Conservation (phyloP, 2,888 invertebrate genomes). For the Eristalis tenax region DNA sequence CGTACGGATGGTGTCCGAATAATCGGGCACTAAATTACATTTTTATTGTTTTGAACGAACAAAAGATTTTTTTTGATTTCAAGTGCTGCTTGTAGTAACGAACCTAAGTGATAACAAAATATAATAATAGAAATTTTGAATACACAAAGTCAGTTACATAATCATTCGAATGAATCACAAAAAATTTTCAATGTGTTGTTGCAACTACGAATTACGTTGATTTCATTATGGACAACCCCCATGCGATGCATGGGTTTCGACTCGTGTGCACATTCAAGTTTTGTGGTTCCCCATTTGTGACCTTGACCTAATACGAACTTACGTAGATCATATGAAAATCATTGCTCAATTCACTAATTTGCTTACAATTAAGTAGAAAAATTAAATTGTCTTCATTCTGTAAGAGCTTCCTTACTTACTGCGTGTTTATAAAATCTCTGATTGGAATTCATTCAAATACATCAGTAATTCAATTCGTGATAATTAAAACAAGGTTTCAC, state of each 20-base stretch:
- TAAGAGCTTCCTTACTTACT: too few species aligned
- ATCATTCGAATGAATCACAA: conserved; percentile 33
- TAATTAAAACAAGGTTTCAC: too few species aligned
- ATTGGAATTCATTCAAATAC: too few species aligned
- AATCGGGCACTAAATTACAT: conserved; percentile 73
- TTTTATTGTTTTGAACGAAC: conserved; percentile 38
- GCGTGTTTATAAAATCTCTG: too few species aligned
- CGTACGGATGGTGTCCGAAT: conserved; percentile 77
- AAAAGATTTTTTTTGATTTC: conserved; percentile 11
- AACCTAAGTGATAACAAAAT: conserved; percentile 21
- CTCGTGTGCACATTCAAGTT: neutral
- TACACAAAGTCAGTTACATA: conserved; percentile 51
- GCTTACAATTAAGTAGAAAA: neutral
- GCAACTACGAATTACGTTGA: conserved; percentile 11
- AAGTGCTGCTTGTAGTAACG: conserved; percentile 57
- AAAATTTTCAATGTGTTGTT: conserved; percentile 49
- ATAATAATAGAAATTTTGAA: neutral
- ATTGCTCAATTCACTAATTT: neutral
- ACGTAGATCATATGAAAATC: neutral
- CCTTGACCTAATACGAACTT: conserved; percentile 64
- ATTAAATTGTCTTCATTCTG: too few species aligned
- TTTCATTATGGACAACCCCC: conserved; percentile 6
- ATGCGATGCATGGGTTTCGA: neutral
- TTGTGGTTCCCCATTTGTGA: conserved; percentile 26
- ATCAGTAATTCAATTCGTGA: too few species aligned